Conservation (phyloP, 2,888 invertebrate genomes). For the Biston betularia region DNA sequence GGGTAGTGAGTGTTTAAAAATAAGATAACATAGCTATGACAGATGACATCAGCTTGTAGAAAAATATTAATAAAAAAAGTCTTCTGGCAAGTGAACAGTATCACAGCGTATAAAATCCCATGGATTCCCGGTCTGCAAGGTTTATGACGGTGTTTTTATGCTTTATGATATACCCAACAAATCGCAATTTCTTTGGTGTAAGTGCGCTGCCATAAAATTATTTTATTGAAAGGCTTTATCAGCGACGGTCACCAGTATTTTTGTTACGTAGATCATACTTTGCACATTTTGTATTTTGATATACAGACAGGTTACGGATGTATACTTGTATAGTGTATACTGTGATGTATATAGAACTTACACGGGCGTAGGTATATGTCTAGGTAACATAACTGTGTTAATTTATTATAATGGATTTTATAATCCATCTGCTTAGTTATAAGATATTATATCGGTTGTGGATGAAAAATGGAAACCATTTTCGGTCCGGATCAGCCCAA, state of each 20-base stretch:
- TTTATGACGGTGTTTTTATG: constrained; percentile 43
- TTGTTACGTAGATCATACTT: constrained; percentile 19
- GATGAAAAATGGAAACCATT: no score
- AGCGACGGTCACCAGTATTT: constrained; percentile 38
- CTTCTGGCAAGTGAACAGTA: constrained; percentile 28
- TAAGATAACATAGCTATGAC: not conserved
- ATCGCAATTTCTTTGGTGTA: constrained; percentile 38
- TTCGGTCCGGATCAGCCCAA: no score
- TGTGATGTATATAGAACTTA: no score
- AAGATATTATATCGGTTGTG: no score
- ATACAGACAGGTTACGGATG: no score
- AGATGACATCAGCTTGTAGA: constrained; percentile 1
- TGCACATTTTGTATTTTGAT: not conserved
- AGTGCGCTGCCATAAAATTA: constrained; percentile 31
- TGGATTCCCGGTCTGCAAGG: constrained; percentile 34
- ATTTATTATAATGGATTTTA: no score
- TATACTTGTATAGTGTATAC: no score
- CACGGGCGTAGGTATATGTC: no score
- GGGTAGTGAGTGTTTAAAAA: no score
- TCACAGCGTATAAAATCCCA: constrained; percentile 39
- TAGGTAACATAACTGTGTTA: no score
- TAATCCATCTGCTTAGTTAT: no score
- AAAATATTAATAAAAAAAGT: constrained; percentile 31
- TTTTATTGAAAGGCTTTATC: constrained; percentile 47
- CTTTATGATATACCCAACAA: constrained; percentile 43